Evolutionary conservation across 2,797 vertebrate species (phyloP), one percentile per base, ranked within the genome.

Genomic region (Ataeniobius toweri): DNA sequence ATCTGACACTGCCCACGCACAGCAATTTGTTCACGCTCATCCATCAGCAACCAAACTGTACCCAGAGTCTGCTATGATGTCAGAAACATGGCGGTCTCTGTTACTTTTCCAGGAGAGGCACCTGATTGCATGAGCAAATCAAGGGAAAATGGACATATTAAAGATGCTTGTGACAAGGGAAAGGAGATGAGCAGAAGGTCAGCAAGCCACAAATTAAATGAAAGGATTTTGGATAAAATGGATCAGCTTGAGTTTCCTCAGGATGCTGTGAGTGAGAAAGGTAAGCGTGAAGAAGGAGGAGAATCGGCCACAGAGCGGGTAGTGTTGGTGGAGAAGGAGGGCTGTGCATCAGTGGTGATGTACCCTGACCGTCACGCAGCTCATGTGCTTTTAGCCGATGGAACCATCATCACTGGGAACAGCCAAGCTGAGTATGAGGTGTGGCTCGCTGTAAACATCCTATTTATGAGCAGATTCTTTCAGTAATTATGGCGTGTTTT

Each of bases 381-480:
- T 85, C 92, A 93, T 1, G 82, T 96, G 65, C 72, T 95, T 65
- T 96, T 98, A 78, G 96, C 95, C 36, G 98, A 99, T 67, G 97
- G 97, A 24, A 98, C 97, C 0, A 94, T 94, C 82, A 51, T 99
- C 84, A 95, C 94, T 13, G 96, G 96, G 79, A 96, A 93, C 71
- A 94, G 94, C 53, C 90, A 88, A 51, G 96, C 97, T 80, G 95
- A 92, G 0, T 99, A 98, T 69, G 92, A 97, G 96, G 98, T 98
- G 81, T 77, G 94, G 68, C 59, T 70, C 41, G 7, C 24, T 18
- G 24, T 8, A 8, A 55, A 24, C 53, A 55, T 8, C 53, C 22
- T 24, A 16, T 41, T 67, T 6, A 41, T 39, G 20, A 7, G 36
- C 63, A 67, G 63, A 67, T 41, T 67, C 3, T 24, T 41, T 12